Evolutionary conservation across 1,140 invertebrate species (phyloP).

Genomic region (Zaprionus kolodkinae): DNA sequence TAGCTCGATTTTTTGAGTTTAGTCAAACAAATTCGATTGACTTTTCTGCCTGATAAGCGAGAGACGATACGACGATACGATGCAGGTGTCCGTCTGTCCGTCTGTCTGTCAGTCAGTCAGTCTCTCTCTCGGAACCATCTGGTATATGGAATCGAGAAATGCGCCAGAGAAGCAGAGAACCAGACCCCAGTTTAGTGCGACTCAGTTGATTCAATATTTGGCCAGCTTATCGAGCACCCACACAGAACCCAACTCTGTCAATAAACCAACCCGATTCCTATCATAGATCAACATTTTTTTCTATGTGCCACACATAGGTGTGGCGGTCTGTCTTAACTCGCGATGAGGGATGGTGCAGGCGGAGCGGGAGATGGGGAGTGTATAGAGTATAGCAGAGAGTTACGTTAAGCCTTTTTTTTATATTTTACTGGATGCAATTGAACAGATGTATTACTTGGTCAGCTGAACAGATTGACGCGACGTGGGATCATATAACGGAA

Average conservation of each 20-base stretch:
- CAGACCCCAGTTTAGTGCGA: slow-evolving; percentile 22
- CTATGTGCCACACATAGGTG: slow-evolving; percentile 14
- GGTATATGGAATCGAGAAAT: slow-evolving; percentile 6
- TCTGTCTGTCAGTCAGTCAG: neutral
- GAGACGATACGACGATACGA: slow-evolving; percentile 9
- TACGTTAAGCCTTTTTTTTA: slow-evolving; percentile 33
- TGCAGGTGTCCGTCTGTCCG: slow-evolving; percentile 45
- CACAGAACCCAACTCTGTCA: slow-evolving; percentile 34
- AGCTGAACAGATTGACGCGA: slow-evolving; percentile 21
- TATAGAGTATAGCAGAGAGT: neutral
- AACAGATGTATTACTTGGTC: slow-evolving; percentile 11
- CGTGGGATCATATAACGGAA: neutral
- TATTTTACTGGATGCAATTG: slow-evolving; percentile 4
- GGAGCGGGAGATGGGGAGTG: neutral
- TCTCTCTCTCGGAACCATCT: slow-evolving; percentile 17
- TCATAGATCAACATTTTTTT: slow-evolving; percentile 51
- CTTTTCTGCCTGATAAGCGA: slow-evolving; percentile 43
- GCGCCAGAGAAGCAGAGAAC: neutral
- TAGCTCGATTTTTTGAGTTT: slow-evolving; percentile 36
- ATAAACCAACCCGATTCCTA: slow-evolving; percentile 30
- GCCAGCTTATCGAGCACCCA: slow-evolving; percentile 68
- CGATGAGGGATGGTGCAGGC: too few species aligned
- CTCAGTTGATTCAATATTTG: slow-evolving; percentile 65
- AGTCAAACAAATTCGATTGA: slow-evolving; percentile 62
- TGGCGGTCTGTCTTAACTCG: neutral